Evolutionary conservation across 2,113 vertebrate species (phyloP), one percentile per base, ranked within the genome.

Genomic region (Cyanoderma ruficeps): DNA sequence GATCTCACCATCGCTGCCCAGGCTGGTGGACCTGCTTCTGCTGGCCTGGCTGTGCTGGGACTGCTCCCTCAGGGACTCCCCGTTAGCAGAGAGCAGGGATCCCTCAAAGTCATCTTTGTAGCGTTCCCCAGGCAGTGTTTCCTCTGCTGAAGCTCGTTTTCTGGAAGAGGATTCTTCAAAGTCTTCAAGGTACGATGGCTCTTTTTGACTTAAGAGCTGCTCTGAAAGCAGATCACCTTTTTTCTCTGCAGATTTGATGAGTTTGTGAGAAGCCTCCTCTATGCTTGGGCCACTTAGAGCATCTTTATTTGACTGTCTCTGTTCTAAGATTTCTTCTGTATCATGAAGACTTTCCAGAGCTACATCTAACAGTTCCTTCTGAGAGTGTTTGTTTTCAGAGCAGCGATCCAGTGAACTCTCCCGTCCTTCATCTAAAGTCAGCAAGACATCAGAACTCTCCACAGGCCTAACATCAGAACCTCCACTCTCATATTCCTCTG

Each of bases 1-100:
- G 94, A 99, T 98, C 72, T 99, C 99, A 0, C 98, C 98, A 31
- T 99, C 98, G 23, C 98, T 98, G 85, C 96, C 94, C 68, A 96
- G 96, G 92, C 97, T 96, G 44, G 84, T n/a, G 68, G 96, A 96
- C 60, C 93, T 94, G n/a, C 97, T 97, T 47, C 42, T 60, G 93
- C 97, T 78, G 74, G 84, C 93, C 91, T 96, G 84, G 11, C 55
- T 39, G 84, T 95, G 75, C 76, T 95, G 96, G 22, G 96, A 98
- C 81, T 60, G 94, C 31, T 96, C 94, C 94, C 81, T 64, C 68
- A 61, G 57, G n/a, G 93, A 95, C 50, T 97, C 96, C 37, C 95
- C 94, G 3, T 55, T 96, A 33, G 97, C 89, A 25, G 98, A 98
- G 3, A 97, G 94, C 64, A 96, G 88, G 33, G 96, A 95, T 9